Evolutionary conservation across 1,140 invertebrate genomes (phyloP), one percentile per base, ranked within the genome.

Genomic region (Eulimnadia texana): DNA sequence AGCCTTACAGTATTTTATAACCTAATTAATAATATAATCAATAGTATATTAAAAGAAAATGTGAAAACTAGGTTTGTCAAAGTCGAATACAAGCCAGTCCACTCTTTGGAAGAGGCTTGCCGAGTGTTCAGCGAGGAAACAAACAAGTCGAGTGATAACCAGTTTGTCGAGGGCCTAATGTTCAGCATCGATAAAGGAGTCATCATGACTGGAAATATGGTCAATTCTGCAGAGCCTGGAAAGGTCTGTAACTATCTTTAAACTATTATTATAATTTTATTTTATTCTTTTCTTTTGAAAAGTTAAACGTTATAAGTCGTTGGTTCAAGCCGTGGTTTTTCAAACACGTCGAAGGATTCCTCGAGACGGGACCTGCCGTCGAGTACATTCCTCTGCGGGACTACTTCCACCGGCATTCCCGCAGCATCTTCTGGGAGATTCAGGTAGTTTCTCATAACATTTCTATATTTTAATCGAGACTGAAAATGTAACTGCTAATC

Each of bases 261-360:
- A 54, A 57, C 25, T 23, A 0, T 62, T 65, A 50, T 29, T 19
- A 64, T 54, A 25, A 19, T 60, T 19, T 28, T 24, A 33, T 33
- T 54, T 2, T 22, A 33, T 60, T 60, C 23, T 52, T 16, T 25
- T 65, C 50, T 50, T 60, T 62, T 57, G 49, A 60, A 25, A 66
- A 79, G 71, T 68, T 88, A 0, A 90, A 90, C 68, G 68, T 73
- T 6, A 87, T 90, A 62, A 85, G 86, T 1, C 73, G 75, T 24
- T 91, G 84, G 81, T 82, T 86, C 70, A 86, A 89, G 64, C 85
- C 86, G 3, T 90, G 88, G 88, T 90, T 90, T 73, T 91, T 83
- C 74, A 82, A 79, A 52, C 85, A 90, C 71, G 87, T 88, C 0
- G 75, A 84, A 63, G 68, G 56, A 1, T 78, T 74, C 64, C 65